phyloP scores from a whole-genome alignment of 2,888 invertebrate species.

The Petrolisthes manimaculis region DNA sequence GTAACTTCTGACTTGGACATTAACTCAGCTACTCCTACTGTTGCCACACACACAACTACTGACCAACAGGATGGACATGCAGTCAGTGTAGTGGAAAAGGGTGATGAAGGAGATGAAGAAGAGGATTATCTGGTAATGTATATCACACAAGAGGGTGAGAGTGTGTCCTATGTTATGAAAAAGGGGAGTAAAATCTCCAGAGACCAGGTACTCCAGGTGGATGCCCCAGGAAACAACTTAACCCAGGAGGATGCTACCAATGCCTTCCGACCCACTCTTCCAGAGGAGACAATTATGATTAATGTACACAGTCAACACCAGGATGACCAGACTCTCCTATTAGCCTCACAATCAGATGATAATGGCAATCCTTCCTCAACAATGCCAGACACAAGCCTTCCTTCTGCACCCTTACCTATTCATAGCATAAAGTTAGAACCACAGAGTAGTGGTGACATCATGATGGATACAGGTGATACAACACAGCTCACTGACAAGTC shows the following conservation, averaged over 20 bases:
- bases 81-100: background rate
- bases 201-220: constrained; percentile 36
- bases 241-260: background rate
- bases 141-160: constrained; percentile 50
- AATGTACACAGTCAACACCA: constrained; percentile 44
- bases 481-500: background rate
- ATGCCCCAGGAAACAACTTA: constrained; percentile 25
- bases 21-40: background rate
- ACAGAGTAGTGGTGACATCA: constrained; percentile 8
- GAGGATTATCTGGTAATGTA: constrained; percentile 52
- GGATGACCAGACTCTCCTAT: constrained; percentile 29
- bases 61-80: background rate
- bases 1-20: background rate
- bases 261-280: constrained; percentile 9
- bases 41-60: background rate
- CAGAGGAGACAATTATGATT: constrained; percentile 55
- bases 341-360: background rate
- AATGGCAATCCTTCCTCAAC: background rate
- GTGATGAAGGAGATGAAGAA: constrained; percentile 31
- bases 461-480: background rate
- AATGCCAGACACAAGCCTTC: background rate
- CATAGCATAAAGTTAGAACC: constrained; percentile 51
- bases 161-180: constrained; percentile 53
- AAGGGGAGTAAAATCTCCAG: constrained; percentile 28
- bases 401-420: background rate